Evolutionary conservation across 2,888 invertebrate genomes (phyloP).

Genomic region (Chloroclysta siterata): DNA sequence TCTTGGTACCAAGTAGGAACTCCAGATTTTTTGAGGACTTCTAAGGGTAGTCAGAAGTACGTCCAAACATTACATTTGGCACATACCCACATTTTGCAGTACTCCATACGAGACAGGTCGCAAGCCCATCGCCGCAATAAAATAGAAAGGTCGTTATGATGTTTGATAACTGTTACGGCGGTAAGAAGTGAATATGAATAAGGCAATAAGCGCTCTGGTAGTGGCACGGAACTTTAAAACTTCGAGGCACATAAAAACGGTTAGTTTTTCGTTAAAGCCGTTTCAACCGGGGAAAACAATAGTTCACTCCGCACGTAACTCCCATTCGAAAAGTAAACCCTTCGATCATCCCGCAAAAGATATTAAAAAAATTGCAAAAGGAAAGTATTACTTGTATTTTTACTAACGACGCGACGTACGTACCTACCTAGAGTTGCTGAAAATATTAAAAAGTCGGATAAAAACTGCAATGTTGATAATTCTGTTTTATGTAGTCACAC

Average conservation of each 20-base stretch:
- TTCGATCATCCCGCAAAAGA: slow-evolving; percentile 31
- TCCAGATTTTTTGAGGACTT: no score
- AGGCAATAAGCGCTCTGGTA: no score
- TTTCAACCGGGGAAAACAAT: slow-evolving; percentile 9
- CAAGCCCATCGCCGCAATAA: no score
- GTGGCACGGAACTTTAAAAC: neutral
- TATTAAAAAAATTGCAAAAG: slow-evolving; percentile 29
- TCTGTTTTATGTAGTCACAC: no score
- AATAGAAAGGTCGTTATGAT: no score
- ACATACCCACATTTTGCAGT: no score
- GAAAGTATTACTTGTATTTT: slow-evolving; percentile 36
- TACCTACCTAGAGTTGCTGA: neutral
- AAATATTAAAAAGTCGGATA: neutral
- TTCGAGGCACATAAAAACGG: neutral
- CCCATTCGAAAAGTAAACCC: slow-evolving; percentile 24
- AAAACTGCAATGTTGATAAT: neutral
- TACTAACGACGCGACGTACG: neutral
- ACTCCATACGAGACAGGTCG: no score
- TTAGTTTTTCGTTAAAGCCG: neutral
- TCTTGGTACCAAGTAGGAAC: no score
- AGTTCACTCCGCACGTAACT: slow-evolving; percentile 10
- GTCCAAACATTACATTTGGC: no score
- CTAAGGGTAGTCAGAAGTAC: no score
- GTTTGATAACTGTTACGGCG: no score
- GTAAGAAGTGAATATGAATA: no score